Percentiles rank a stretch among this genome's conserved stretches.
phyloP scores from a whole-genome alignment of 2,888 invertebrate species.

The Phaonia tiefii region DNA sequence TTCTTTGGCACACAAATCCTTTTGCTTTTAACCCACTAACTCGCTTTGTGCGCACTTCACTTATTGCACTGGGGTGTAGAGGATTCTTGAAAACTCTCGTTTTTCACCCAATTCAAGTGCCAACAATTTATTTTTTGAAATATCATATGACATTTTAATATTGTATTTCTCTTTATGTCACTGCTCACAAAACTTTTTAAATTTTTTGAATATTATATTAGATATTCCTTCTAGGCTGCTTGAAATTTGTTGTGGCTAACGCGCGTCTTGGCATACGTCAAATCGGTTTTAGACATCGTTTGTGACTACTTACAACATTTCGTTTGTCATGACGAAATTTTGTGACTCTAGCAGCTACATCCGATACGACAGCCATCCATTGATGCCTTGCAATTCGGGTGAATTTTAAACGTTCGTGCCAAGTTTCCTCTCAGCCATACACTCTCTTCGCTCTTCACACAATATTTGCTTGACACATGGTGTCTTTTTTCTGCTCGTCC shows the following conservation, averaged over 20 bases:
- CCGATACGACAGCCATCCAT: constrained; percentile 43
- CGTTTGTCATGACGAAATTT: constrained; percentile 31
- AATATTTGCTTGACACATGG: too few species aligned
- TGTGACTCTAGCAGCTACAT: constrained; percentile 32
- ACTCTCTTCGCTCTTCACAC: not conserved
- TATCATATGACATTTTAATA: not conserved
- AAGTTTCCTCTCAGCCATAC: not conserved
- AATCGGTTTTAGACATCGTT: constrained; percentile 76
- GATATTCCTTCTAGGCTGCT: not conserved
- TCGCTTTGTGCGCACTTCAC: too few species aligned
- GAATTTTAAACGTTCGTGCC: not conserved
- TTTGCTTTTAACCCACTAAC: not conserved
- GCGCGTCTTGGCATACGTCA: constrained; percentile 70
- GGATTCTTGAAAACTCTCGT: too few species aligned
- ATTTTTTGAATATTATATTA: not conserved
- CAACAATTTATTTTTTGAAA: too few species aligned
- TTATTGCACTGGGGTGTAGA: too few species aligned
- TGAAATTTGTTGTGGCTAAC: not conserved
- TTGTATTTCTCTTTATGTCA: constrained; percentile 3
- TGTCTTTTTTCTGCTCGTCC: too few species aligned
- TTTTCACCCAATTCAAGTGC: too few species aligned
- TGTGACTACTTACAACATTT: constrained; percentile 74
- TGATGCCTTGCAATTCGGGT: constrained; percentile 39
- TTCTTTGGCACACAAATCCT: not conserved
- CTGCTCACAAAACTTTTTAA: not conserved